phyloP scores from a whole-genome alignment of 2,888 invertebrate species.

The Amblyjoppa fuscipennis region DNA sequence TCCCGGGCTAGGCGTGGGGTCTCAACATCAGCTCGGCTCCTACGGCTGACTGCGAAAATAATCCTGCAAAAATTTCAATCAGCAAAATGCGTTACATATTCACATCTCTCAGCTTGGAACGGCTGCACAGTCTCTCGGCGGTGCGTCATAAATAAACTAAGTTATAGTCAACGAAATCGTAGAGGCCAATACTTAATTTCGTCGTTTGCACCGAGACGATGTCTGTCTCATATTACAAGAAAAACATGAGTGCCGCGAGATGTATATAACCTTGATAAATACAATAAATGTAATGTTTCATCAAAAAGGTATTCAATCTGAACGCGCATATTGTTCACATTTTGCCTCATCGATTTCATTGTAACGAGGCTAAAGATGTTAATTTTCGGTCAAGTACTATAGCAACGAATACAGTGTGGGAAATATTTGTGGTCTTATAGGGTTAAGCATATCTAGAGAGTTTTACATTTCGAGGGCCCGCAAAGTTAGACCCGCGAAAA shows the following conservation, averaged over 20 bases:
- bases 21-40: conserved; percentile 42
- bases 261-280: background rate
- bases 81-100: conserved; percentile 84
- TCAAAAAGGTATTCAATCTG: background rate
- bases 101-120: conserved; percentile 71
- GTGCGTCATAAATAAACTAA: conserved; percentile 76
- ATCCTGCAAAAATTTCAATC: conserved; percentile 84
- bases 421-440: background rate
- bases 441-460: background rate
- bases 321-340: background rate
- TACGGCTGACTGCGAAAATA: conserved; percentile 73
- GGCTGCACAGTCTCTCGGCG: background rate
- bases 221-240: background rate
- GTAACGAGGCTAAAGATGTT: background rate
- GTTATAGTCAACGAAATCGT: conserved; percentile 74
- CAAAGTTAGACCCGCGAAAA: background rate
- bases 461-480: background rate
- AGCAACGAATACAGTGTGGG: background rate
- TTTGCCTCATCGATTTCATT: background rate
- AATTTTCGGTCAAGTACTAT: background rate
- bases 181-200: conserved; percentile 70
- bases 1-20: conserved; percentile 42
- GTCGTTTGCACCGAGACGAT: conserved; percentile 3
- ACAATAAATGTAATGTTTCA: background rate
- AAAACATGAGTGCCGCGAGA: conserved; percentile 7